Evolutionary conservation across 2,888 invertebrate genomes (phyloP).

Genomic region (Euphydryas editha): DNA sequence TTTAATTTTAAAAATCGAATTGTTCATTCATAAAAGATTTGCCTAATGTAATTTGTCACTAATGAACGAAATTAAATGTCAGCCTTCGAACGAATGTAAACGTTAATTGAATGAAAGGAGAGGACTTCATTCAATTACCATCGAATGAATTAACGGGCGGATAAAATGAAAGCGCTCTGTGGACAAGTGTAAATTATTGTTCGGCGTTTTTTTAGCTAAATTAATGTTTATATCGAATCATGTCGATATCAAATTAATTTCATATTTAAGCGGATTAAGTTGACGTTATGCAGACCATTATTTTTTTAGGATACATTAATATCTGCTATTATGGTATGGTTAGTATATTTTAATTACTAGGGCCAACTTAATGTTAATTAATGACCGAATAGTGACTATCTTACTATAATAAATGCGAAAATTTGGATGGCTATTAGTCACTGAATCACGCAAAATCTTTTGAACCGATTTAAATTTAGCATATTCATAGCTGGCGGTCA

Average conservation of each 20-base stretch:
- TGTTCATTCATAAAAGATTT: background rate
- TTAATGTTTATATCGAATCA: background rate
- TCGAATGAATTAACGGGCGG: constrained; percentile 47
- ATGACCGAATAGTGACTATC: too few relatives aligned
- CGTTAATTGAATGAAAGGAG: constrained; percentile 62
- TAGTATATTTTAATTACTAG: too few relatives aligned
- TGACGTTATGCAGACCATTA: background rate
- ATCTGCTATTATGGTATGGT: too few relatives aligned
- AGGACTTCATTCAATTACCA: constrained; percentile 57
- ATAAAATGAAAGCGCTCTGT: constrained; percentile 46
- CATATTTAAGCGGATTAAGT: background rate
- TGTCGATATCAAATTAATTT: background rate
- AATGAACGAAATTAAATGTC: constrained; percentile 49
- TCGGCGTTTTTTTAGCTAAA: constrained; percentile 8
- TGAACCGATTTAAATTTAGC: too few relatives aligned
- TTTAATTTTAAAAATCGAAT: background rate
- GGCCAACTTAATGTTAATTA: too few relatives aligned
- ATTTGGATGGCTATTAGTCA: too few relatives aligned
- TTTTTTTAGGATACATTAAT: too few relatives aligned
- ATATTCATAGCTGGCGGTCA: too few relatives aligned
- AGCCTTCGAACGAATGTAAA: constrained; percentile 45
- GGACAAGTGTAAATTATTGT: constrained; percentile 41
- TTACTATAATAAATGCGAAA: too few relatives aligned
- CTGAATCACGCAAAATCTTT: too few relatives aligned
- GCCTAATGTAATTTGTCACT: constrained; percentile 32